Evolutionary conservation across 2,113 vertebrate species (phyloP).

Genomic region (Actinemys pallida): DNA sequence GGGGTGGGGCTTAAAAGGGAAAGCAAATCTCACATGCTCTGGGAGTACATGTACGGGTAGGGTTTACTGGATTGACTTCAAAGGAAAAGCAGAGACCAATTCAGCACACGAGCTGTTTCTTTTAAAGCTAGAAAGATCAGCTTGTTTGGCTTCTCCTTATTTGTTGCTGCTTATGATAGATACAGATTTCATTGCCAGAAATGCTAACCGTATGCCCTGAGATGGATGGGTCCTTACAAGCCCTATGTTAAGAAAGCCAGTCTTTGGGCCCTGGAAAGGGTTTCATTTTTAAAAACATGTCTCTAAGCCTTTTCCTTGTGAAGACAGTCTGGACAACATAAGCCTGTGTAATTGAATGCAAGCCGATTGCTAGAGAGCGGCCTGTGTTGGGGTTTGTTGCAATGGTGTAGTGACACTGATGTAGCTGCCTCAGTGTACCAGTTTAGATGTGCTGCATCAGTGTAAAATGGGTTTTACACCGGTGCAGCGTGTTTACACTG

Average conservation of each 20-base stretch:
- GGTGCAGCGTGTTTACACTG: background rate
- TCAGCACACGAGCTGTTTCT: background rate
- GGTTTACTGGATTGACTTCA: background rate
- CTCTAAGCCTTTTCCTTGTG: background rate
- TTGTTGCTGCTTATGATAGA: background rate
- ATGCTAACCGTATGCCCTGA: fast-evolving
- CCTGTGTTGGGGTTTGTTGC: background rate
- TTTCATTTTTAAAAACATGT: background rate
- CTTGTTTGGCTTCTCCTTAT: background rate
- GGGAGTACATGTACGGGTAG: background rate
- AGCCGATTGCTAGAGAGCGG: background rate
- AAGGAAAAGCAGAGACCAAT: background rate
- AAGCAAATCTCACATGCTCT: background rate
- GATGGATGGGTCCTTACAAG: background rate
- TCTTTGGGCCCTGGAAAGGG: fast-evolving
- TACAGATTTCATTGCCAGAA: background rate
- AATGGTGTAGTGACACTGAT: background rate
- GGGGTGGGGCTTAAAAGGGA: background rate
- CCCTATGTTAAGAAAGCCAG: fast-evolving
- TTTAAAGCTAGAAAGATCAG: background rate
- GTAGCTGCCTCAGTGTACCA: background rate
- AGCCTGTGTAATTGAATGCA: background rate
- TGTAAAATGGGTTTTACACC: background rate
- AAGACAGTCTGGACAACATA: background rate
- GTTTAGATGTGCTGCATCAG: background rate